phyloP scores from a whole-genome alignment of 2,797 vertebrate genomes.

The Rallus crepitans region DNA sequence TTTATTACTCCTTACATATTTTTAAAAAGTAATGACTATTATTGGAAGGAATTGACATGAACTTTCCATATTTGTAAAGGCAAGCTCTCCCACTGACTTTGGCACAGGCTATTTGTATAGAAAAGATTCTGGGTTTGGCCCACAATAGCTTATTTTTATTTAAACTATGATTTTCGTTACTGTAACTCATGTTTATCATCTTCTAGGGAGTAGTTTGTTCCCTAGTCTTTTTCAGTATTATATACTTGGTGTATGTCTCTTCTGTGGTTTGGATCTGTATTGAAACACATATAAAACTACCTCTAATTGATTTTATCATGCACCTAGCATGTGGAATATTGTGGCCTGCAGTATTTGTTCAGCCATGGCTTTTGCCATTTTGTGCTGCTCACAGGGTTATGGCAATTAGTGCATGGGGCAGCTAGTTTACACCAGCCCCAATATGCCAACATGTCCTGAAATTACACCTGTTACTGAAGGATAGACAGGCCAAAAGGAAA shows the following conservation, averaged over 20 bases:
- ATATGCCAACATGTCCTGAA: background rate
- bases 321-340: fast-evolving
- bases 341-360: background rate
- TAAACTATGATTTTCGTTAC: slow-evolving; percentile 20
- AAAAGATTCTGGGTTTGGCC: background rate
- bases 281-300: background rate
- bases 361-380: background rate
- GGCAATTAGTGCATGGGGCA: background rate
- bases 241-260: background rate
- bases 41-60: slow-evolving; percentile 46
- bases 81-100: slow-evolving; percentile 35
- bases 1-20: slow-evolving; percentile 31
- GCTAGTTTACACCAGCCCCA: background rate
- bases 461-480: background rate
- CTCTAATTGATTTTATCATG: background rate
- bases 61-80: slow-evolving; percentile 55
- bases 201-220: background rate
- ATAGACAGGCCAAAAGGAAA: background rate
- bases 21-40: slow-evolving; percentile 38
- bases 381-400: background rate
- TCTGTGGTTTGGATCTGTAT: background rate
- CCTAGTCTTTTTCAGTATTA: background rate
- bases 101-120: background rate
- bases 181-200: background rate
- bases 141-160: slow-evolving; percentile 12